Conservation (phyloP, 2,797 vertebrate species). For the Champsocephalus esox region DNA sequence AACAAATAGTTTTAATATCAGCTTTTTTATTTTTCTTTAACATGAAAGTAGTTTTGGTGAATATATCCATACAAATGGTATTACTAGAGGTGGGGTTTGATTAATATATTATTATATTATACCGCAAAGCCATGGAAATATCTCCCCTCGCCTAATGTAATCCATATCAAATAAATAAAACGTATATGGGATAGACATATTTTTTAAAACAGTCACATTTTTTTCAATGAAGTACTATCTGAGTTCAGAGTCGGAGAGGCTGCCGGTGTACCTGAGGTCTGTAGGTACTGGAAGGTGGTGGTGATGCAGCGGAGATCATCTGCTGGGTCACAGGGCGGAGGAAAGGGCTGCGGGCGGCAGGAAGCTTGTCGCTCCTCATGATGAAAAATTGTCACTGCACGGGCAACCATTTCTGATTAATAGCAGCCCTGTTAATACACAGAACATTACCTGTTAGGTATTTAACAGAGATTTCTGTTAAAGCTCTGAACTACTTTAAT, state of each 20-base stretch:
- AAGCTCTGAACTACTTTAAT: not conserved
- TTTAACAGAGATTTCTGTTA: not conserved
- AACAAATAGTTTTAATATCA: constrained; percentile 10
- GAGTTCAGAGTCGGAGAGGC: not conserved
- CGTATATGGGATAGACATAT: not conserved
- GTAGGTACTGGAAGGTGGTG: constrained; percentile 91
- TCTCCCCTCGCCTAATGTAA: not conserved
- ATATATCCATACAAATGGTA: not conserved
- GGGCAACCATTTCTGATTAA: constrained; percentile 72
- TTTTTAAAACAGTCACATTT: too few species aligned
- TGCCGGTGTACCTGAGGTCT: constrained; percentile 87
- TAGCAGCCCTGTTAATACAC: constrained; percentile 30
- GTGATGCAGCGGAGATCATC: constrained; percentile 91
- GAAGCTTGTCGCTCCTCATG: constrained; percentile 50
- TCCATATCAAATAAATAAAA: not conserved
- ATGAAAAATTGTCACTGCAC: constrained; percentile 54
- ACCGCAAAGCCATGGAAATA: not conserved
- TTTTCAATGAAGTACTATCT: not conserved
- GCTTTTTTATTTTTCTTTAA: not conserved
- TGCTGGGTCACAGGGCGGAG: constrained; percentile 84
- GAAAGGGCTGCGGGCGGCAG: constrained; percentile 33
- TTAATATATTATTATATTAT: not conserved
- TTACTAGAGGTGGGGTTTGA: not conserved
- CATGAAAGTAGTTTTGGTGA: not conserved
- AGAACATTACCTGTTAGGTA: not conserved